Evolutionary conservation across 2,797 vertebrate species (phyloP), one percentile per base, ranked within the genome.

Genomic region (Anguilla anguilla): DNA sequence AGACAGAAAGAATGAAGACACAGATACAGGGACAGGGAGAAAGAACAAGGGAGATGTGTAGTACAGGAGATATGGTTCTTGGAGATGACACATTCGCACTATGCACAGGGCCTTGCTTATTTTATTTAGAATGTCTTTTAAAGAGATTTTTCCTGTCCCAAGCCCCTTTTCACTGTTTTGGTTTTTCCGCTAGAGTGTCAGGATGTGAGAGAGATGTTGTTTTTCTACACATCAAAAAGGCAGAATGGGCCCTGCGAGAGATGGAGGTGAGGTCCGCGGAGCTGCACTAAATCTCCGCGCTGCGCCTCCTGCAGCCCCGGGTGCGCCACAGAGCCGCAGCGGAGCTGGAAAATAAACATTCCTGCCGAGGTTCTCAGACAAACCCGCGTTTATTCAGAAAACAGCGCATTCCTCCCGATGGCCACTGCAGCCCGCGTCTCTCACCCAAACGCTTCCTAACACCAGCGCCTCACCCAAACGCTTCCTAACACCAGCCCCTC

Each of bases 311-410:
- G 86, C 86, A 87, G 86, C 90, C 67, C 92, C 88, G 22, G 51
- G 85, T 77, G 92, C 92, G 92, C 94, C 93, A 2, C 91, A 91
- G 94, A 95, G 94, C 94, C 90, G 93, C 94, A 96, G 95, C 95
- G 96, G 96, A 95, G 94, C 95, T 94, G 95, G 93, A 95, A 95
- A 94, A 94, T 90, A 95, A 95, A 96, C 95, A 96, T 96, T 96
- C 95, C 94, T 95, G 89, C 55, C 93, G 91, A 89, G 89, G 89
- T 91, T 92, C 91, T 91, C 90, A 89, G 89, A 91, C 85, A 90
- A 89, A 92, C 91, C 90, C 72, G 86, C 82, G 87, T 89, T 51
- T 83, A 81, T 81, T 49, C 77, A 81, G 77, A 81, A 81, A 81
- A 81, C 77, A 81, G 77, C 77, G n/a, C 77, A 81, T 81, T 81